A percentile compares a stretch with the other conserved stretches of the same genome.
phyloP scores from a whole-genome alignment of 2,888 invertebrate species.

The Ormyrus nitidulus region DNA sequence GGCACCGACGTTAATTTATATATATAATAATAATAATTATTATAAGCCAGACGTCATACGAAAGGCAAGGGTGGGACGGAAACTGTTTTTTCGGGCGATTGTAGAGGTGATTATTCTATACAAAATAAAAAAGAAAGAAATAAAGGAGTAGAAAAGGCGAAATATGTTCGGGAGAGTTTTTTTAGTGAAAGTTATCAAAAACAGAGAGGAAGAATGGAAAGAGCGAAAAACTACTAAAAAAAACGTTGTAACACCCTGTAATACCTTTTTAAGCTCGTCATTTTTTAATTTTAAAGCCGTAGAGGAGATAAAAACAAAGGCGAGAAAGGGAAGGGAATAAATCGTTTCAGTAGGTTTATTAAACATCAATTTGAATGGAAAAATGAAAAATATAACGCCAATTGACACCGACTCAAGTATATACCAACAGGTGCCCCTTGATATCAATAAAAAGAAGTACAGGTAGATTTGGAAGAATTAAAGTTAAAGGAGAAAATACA shows the following conservation, averaged over 20 bases:
- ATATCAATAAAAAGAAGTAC: constrained; percentile 17
- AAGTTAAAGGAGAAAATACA: constrained; percentile 35
- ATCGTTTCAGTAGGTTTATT: too few species aligned
- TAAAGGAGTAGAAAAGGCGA: neutral
- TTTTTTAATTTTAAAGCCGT: constrained; percentile 22
- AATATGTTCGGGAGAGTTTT: constrained; percentile 5
- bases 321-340: too few species aligned
- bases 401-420: constrained; percentile 25
- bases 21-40: constrained; percentile 38
- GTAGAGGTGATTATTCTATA: constrained; percentile 24
- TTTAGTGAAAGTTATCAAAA: constrained; percentile 12
- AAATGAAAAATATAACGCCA: constrained; percentile 11
- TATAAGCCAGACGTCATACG: constrained; percentile 25
- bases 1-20: constrained; percentile 36
- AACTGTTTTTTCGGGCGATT: constrained; percentile 20
- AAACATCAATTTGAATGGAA: too few species aligned
- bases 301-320: neutral
- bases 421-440: constrained; percentile 27
- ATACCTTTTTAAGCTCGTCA: constrained; percentile 29
- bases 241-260: constrained; percentile 17
- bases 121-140: neutral
- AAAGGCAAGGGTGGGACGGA: constrained; percentile 5
- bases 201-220: constrained; percentile 2
- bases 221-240: neutral
- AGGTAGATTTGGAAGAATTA: constrained; percentile 1